A percentile compares a stretch with the other conserved stretches of the same genome.
Evolutionary conservation across 1,140 invertebrate genomes (phyloP).

Genomic region (Drosophila varians): DNA sequence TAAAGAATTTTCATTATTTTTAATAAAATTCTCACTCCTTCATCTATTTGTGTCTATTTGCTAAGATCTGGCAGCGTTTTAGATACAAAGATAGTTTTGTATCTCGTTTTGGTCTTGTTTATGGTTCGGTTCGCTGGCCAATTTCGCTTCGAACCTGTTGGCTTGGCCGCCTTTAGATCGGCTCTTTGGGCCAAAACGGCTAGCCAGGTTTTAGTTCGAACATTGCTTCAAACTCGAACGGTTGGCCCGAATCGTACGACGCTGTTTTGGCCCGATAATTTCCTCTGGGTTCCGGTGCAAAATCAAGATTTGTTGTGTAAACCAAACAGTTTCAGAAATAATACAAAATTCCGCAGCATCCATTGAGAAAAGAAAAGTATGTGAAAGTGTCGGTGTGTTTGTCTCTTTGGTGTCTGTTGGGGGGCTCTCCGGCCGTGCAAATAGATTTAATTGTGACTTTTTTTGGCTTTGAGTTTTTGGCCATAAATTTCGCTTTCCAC

Average conservation of each 20-base stretch:
- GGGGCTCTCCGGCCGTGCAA: slow-evolving; percentile 31
- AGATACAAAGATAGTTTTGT: neutral
- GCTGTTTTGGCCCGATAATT: slow-evolving; percentile 1
- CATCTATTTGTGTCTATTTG: neutral
- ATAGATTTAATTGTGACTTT: slow-evolving; percentile 47
- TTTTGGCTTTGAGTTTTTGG: slow-evolving; percentile 44
- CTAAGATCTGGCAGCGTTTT: slow-evolving; percentile 26
- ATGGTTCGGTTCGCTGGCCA: slow-evolving; percentile 31
- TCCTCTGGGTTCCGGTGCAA: slow-evolving; percentile 64
- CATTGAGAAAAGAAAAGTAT: slow-evolving; percentile 58
- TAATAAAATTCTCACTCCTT: no score
- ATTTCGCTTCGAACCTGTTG: slow-evolving; percentile 63
- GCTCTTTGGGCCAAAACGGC: slow-evolving; percentile 11
- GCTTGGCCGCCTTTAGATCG: slow-evolving; percentile 35
- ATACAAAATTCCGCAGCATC: slow-evolving; percentile 61
- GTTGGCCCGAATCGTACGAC: slow-evolving; percentile 42
- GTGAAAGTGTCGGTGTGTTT: slow-evolving; percentile 55
- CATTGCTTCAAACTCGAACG: slow-evolving; percentile 58
- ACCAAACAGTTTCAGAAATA: slow-evolving; percentile 39
- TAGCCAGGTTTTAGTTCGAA: slow-evolving; percentile 55
- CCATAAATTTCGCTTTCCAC: slow-evolving; percentile 76
- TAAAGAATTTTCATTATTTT: no score
- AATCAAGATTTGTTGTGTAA: neutral
- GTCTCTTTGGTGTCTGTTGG: neutral
- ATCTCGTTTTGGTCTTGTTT: slow-evolving; percentile 27